phyloP scores from a whole-genome alignment of 1,140 invertebrate species.

The Galleria mellonella region DNA sequence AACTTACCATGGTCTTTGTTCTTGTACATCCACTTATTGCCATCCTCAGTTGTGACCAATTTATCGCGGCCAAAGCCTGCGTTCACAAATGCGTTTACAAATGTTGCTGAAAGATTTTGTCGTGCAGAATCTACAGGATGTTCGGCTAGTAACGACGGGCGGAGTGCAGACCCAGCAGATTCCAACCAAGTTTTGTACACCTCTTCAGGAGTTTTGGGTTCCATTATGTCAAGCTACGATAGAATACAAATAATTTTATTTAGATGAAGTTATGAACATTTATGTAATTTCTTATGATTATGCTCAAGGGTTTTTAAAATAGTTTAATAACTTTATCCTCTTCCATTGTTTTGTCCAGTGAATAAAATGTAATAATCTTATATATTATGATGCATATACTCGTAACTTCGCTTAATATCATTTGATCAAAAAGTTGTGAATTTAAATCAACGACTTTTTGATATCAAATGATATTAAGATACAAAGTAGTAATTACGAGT shows the following conservation, averaged over 20 bases:
- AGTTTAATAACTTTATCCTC: no score
- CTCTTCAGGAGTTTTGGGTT: slow-evolving; percentile 99
- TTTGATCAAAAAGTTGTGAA: no score
- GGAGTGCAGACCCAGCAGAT: slow-evolving; percentile 88
- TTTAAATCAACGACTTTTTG: no score
- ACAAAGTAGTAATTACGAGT: no score
- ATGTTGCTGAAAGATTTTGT: slow-evolving; percentile 97
- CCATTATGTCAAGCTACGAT: slow-evolving; percentile 95
- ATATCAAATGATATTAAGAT: no score
- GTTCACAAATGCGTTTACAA: slow-evolving; percentile 99
- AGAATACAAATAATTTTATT: slow-evolving; percentile 18
- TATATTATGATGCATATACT: no score
- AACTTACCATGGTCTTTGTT: slow-evolving; percentile 97
- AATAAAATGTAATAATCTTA: no score
- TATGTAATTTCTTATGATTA: no score
- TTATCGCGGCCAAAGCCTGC: slow-evolving; percentile 99
- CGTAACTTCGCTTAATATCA: no score
- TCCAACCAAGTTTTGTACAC: slow-evolving; percentile 99
- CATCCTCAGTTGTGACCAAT: slow-evolving; percentile 95
- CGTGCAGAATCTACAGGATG: slow-evolving; percentile 92
- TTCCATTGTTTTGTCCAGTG: no score
- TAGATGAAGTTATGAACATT: no score
- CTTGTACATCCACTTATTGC: slow-evolving; percentile 99
- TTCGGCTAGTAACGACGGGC: slow-evolving; percentile 80
- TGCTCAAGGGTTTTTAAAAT: no score